Evolutionary conservation across 2,888 invertebrate species (phyloP).

Genomic region (Tethea ocularis): DNA sequence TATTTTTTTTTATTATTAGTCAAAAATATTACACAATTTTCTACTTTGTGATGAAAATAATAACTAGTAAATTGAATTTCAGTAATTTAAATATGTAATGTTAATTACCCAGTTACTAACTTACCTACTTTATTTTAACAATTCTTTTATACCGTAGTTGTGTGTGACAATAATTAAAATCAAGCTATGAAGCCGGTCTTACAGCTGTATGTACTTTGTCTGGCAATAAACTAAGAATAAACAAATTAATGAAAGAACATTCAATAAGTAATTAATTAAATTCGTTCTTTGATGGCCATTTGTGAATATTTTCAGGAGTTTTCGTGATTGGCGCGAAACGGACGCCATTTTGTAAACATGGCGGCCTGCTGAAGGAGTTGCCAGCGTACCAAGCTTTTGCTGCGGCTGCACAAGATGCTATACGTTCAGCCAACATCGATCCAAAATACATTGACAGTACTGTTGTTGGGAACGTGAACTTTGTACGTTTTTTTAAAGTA

Average conservation of each 20-base stretch:
- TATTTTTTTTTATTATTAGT: not conserved
- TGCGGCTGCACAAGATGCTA: slow-evolving; percentile 66
- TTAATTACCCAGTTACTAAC: no score
- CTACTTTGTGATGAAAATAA: not conserved
- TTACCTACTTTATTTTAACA: no score
- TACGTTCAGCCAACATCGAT: slow-evolving; percentile 56
- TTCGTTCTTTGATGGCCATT: not conserved
- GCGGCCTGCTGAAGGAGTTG: slow-evolving; percentile 63
- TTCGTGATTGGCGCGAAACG: slow-evolving; percentile 73
- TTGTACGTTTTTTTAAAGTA: slow-evolving; percentile 45
- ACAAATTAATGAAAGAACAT: no score
- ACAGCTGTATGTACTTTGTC: no score
- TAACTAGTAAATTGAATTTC: not conserved
- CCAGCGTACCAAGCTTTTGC: slow-evolving; percentile 69
- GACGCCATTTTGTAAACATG: slow-evolving; percentile 73
- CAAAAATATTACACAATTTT: not conserved
- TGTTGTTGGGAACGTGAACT: slow-evolving; percentile 68
- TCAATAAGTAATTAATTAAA: not conserved
- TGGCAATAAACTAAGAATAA: no score
- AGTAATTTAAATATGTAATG: no score
- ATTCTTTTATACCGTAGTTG: no score
- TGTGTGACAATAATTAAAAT: no score
- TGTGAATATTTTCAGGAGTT: slow-evolving; percentile 54
- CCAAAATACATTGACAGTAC: slow-evolving; percentile 60
- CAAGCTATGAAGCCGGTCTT: no score